These are phyloP conservation scores for Zonitis immaculata DNA, from an alignment of 2,888 invertebrate species.

Conservation along the genomic window DNA sequence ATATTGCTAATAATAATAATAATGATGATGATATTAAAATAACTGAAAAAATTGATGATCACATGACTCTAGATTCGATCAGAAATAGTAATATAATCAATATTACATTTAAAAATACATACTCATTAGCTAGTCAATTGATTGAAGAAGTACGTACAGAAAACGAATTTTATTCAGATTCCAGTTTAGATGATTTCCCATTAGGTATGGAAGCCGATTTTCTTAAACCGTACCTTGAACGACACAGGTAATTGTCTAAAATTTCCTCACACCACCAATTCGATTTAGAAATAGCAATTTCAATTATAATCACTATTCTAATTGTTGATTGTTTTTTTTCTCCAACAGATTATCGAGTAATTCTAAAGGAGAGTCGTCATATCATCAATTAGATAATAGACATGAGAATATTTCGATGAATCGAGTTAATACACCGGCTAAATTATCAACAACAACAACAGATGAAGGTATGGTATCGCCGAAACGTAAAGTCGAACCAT, in stretches of 20 bases:
- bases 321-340: conserved; percentile 29
- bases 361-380: conserved; percentile 42
- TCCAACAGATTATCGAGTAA: conserved; percentile 55
- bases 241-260: conserved; percentile 33
- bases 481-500: conserved; percentile 44
- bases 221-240: conserved; percentile 34
- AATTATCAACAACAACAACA: conserved; percentile 25
- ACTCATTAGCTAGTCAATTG: conserved; percentile 42
- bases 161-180: conserved; percentile 33
- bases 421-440: conserved; percentile 41
- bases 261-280: too few species aligned
- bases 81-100: conserved; percentile 41
- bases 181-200: conserved; percentile 43
- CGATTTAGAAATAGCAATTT: too few species aligned
- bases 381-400: too few species aligned
- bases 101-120: conserved; percentile 44
- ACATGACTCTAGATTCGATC: conserved; percentile 38
- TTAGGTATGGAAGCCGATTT: conserved; percentile 46
- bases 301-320: background rate
- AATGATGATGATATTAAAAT: conserved; percentile 24
- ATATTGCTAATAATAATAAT: conserved; percentile 9
- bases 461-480: conserved; percentile 46
- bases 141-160: conserved; percentile 41
- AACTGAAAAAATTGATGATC: conserved; percentile 43
- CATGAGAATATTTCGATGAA: too few species aligned